These are phyloP conservation scores for Drosophila koepferae DNA, from an alignment of 2,888 invertebrate genomes.

Conservation along the genomic window DNA sequence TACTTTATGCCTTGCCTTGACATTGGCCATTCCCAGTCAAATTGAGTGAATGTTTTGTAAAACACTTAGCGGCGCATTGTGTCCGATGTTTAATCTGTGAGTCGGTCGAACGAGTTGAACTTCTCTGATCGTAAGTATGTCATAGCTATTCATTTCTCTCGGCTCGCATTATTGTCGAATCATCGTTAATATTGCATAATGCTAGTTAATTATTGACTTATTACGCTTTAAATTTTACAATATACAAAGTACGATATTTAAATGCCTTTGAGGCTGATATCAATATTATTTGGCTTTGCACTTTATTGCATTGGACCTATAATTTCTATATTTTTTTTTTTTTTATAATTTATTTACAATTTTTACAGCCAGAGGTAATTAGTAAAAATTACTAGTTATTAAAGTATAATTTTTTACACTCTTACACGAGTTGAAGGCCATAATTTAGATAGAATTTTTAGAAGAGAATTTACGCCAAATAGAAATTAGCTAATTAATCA, in stretches of 20 bases:
- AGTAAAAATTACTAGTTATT: neutral
- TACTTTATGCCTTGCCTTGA: conserved; percentile 11
- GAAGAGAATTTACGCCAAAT: neutral
- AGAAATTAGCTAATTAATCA: neutral
- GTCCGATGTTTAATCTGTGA: neutral
- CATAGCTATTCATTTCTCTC: conserved; percentile 14
- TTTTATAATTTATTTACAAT: neutral
- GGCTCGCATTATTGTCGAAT: conserved; percentile 5
- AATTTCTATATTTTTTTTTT: too few species aligned
- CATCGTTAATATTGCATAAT: conserved; percentile 17
- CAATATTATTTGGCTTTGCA: conserved; percentile 2
- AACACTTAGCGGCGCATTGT: neutral
- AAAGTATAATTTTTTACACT: neutral
- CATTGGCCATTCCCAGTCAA: conserved; percentile 15
- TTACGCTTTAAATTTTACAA: conserved; percentile 15
- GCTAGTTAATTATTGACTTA: conserved; percentile 9
- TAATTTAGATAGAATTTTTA: conserved; percentile 2
- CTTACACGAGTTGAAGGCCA: neutral
- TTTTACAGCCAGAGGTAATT: neutral
- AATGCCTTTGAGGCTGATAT: conserved; percentile 12
- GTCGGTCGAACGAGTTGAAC: conserved; percentile 9
- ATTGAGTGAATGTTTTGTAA: conserved; percentile 10
- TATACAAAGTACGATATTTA: conserved; percentile 17
- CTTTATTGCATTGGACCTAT: conserved; percentile 1
- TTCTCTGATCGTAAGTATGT: conserved; percentile 47